Evolutionary conservation across 2,888 invertebrate species (phyloP), one percentile per base, ranked within the genome.

Genomic region (Oxystoma pomonae): DNA sequence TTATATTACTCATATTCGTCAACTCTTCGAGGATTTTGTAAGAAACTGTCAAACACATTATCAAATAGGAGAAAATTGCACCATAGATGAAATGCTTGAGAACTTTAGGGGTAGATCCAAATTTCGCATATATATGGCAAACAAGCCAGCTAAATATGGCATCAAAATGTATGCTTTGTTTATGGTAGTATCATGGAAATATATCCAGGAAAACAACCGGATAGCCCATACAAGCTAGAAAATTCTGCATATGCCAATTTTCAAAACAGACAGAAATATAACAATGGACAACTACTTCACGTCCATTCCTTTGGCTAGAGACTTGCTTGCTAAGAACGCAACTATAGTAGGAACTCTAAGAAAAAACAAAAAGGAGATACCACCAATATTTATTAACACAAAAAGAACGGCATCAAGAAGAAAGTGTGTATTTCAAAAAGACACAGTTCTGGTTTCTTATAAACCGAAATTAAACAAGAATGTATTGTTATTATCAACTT

Each of bases 201-300:
- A 12, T 52, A 52, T 52, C 3, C 53, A 52, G 53, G 53, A 52
- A 52, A 52, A 52, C 12, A 52, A 52, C 53, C 53, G 12, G 53
- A 52, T 52, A 18, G 53, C 16, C 3, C 2, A 52, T 52, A 52
- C 53, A 52, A 52, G 53, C 2, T 52, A 52, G 53, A 12, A 16
- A 52, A 52, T 52, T 52, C 53, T 52, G 53, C 53, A 52, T 52
- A 52, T 52, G 53, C 12, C 18, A 18, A 5, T 17, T 2, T 52
- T 52, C 3, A 52, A 2, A 18, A 52, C 53, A 5, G 2, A 21
- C 16, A 56, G 56, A 12, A 52, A 52, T 52, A 52, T 52, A 16
- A 52, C 53, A 2, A 52, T 5, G 12, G 53, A 52, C 18, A 12
- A 52, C 12, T 52, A 52, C 18, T 52, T 52, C 18, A 52, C 2